A percentile compares a stretch with the other conserved stretches of the same genome.
Evolutionary conservation across 2,888 invertebrate genomes (phyloP).

Genomic region (Nemapogon koenigi): DNA sequence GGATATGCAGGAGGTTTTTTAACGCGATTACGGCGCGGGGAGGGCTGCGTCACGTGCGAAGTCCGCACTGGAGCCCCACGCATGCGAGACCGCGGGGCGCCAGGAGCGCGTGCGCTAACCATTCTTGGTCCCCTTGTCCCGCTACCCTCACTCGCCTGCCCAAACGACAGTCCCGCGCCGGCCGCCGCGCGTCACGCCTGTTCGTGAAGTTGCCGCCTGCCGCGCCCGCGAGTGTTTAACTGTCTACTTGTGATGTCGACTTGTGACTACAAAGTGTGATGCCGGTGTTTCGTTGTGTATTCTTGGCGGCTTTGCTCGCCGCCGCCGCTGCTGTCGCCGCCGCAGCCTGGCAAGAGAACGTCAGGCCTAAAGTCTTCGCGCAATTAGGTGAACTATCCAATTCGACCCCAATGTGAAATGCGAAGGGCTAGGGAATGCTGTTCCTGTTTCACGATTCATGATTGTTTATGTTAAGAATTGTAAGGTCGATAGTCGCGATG

Average conservation of each 20-base stretch:
- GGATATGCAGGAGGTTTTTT: slow-evolving; percentile 49
- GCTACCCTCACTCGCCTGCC: slow-evolving; percentile 54
- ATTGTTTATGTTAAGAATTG: no score
- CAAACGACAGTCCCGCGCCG: slow-evolving; percentile 60
- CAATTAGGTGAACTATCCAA: slow-evolving; percentile 93
- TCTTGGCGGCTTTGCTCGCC: slow-evolving; percentile 33
- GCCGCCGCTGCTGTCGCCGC: slow-evolving; percentile 61
- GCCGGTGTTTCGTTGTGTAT: slow-evolving; percentile 57
- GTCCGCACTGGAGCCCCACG: slow-evolving; percentile 63
- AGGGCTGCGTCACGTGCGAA: slow-evolving; percentile 64
- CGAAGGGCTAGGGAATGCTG: no score
- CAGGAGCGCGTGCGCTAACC: slow-evolving; percentile 49
- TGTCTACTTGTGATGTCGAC: slow-evolving; percentile 57
- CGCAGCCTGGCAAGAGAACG: slow-evolving; percentile 89
- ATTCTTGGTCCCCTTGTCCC: slow-evolving; percentile 24
- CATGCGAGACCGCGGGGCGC: slow-evolving; percentile 63
- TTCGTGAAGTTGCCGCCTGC: no score
- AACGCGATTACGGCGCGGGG: slow-evolving; percentile 34
- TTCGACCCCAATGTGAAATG: no score
- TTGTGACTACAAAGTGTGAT: slow-evolving; percentile 63
- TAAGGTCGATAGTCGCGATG: no score
- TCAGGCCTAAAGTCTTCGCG: slow-evolving; percentile 91
- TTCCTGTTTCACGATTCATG: no score
- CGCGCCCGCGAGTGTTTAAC: slow-evolving; percentile 35
- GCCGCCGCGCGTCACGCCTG: slow-evolving; percentile 56